phyloP scores from a whole-genome alignment of 1,140 invertebrate genomes.

The Dendroctonus ponderosae region DNA sequence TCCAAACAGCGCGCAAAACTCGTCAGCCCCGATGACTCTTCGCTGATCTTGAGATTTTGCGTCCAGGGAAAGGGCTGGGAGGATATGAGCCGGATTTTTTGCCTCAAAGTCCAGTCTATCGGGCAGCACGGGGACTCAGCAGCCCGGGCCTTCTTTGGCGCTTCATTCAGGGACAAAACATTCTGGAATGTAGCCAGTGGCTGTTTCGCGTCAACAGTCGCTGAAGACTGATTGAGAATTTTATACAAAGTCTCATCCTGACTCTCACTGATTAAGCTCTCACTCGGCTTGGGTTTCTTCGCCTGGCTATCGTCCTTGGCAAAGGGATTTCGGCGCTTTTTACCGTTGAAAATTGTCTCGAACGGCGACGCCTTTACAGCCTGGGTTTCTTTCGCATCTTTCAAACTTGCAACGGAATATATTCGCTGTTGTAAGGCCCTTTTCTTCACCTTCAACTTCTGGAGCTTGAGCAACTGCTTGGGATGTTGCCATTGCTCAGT shows the following conservation, averaged over 20 bases:
- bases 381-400: slow-evolving; percentile 14
- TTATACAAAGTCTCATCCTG: slow-evolving; percentile 59
- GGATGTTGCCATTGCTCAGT: slow-evolving; percentile 57
- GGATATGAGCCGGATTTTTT: slow-evolving; percentile 79
- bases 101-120: slow-evolving; percentile 88
- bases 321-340: slow-evolving; percentile 79
- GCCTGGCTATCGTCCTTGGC: slow-evolving; percentile 39
- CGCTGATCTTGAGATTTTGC: slow-evolving; percentile 76
- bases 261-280: slow-evolving; percentile 49
- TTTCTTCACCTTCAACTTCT: slow-evolving; percentile 67
- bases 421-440: slow-evolving; percentile 67
- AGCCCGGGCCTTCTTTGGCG: slow-evolving; percentile 32
- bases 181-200: slow-evolving; percentile 52
- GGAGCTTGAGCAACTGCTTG: slow-evolving; percentile 66
- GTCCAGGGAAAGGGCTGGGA: slow-evolving; percentile 78
- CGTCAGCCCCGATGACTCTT: slow-evolving; percentile 86
- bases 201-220: slow-evolving; percentile 39
- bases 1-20: slow-evolving; percentile 77
- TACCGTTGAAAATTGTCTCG: slow-evolving; percentile 38
- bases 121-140: slow-evolving; percentile 56
- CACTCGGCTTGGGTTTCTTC: slow-evolving; percentile 42
- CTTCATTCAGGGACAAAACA: slow-evolving; percentile 49
- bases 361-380: slow-evolving; percentile 30
- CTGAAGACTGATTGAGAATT: slow-evolving; percentile 52
- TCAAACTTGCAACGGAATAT: slow-evolving; percentile 28